Conservation (phyloP, 2,888 invertebrate genomes). For the Liposcelis brunnea region DNA sequence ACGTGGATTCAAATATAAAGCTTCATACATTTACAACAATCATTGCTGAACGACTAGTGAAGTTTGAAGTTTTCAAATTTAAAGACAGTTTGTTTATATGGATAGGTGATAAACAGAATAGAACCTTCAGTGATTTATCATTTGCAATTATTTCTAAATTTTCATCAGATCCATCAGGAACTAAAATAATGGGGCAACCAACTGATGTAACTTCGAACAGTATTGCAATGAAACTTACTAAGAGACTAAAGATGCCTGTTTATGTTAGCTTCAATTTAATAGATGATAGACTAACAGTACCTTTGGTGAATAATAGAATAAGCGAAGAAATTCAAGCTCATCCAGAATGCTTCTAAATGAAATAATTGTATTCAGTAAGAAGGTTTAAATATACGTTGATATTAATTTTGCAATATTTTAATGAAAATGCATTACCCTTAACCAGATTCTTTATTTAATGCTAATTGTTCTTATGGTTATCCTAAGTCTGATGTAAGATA, state of each 20-base stretch:
- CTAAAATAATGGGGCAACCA: constrained; percentile 24
- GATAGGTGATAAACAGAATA: constrained; percentile 22
- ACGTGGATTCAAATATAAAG: neutral
- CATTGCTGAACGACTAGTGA: constrained; percentile 12
- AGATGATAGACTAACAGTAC: constrained; percentile 17
- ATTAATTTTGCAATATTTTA: too few species aligned
- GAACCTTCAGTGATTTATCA: constrained; percentile 23
- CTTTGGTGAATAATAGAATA: too few species aligned
- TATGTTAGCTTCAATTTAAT: constrained; percentile 27
- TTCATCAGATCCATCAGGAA: constrained; percentile 21
- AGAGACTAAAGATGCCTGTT: constrained; percentile 24
- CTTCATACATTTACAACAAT: neutral
- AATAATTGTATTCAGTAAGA: too few species aligned
- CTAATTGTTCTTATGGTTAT: too few species aligned
- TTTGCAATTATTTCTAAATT: constrained; percentile 22
- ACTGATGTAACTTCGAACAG: constrained; percentile 22
- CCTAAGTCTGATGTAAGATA: too few species aligned
- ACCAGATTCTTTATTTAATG: too few species aligned
- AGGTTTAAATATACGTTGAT: too few species aligned
- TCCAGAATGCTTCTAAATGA: too few species aligned
- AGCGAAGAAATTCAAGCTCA: too few species aligned
- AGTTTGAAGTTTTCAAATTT: constrained; percentile 22
- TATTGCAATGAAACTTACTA: constrained; percentile 25
- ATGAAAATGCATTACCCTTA: too few species aligned
- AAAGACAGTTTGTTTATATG: constrained; percentile 25